Evolutionary conservation across 37 sponge, comb jelly and placozoan genomes (phyloP), one percentile per base, ranked within the genome.

Genomic region (Tethya wilhelma): DNA sequence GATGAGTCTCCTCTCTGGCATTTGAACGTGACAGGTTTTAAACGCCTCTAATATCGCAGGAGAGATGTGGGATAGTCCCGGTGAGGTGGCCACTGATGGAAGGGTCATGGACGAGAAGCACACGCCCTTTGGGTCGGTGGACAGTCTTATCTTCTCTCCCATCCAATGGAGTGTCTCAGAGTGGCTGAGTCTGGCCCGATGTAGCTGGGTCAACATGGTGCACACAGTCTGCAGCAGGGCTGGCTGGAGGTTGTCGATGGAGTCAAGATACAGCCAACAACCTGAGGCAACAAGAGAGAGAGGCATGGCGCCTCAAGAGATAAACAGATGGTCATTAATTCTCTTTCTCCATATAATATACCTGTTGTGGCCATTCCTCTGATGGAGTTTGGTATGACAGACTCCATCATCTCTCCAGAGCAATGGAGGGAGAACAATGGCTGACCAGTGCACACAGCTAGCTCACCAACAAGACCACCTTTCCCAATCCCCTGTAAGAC

Each of bases 331-430:
- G 14, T 28, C 8, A 78, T n/a, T n/a, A 64, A 14, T 38, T 22
- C 9, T 44, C 28, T 78, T 6, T 5, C 29, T 57, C 6, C 62
- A 39, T 23, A 8, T 37, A 67, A 6, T 34, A 14, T 69, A 90
- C 90, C 86, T 71, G 90, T 90, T 20, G 63, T 56, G 9, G 76
- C 86, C 75, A 84, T 90, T 75, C 90, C 90, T 49, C 62, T 84
- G 37, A 90, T 26, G 42, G 34, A 62, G 57, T 73, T 65, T 40
- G 74, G 43, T 1, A 85, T 23, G 34, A 65, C 64, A 42, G 31
- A 20, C 28, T 64, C 38, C 17, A 76, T 39, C 34, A 68, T 41
- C 9, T 58, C 39, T 4, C 56, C 11, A 30, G 86, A 71, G 69
- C 90, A 90, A 34, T 57, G 69, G 30, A 90, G 33, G 33, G 81